Percentiles rank a stretch among this genome's conserved stretches.
Evolutionary conservation across 2,888 invertebrate genomes (phyloP).

Genomic region (Xylota segnis): DNA sequence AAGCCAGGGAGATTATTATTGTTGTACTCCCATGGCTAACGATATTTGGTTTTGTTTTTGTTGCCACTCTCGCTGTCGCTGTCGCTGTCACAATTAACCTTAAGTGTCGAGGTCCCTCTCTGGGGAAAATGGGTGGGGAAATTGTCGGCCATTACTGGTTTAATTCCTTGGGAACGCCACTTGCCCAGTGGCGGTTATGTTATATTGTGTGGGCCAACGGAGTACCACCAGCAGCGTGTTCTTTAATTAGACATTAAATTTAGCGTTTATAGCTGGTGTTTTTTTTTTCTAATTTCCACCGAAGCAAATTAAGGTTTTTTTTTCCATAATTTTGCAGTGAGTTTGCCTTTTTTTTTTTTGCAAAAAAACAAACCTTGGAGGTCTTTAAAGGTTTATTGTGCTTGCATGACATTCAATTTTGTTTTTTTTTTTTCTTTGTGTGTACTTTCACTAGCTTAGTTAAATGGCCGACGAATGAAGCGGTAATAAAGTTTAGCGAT

Average conservation of each 20-base stretch:
- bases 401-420: conserved; percentile 15
- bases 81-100: conserved; percentile 42
- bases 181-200: not conserved
- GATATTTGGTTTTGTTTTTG: conserved; percentile 17
- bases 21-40: conserved; percentile 6
- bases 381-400: conserved; percentile 19
- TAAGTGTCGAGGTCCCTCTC: conserved; percentile 3
- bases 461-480: not conserved
- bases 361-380: not conserved
- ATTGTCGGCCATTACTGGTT: conserved; percentile 28
- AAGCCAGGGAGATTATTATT: conserved; percentile 5
- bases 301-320: conserved; percentile 32
- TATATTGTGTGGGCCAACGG: conserved; percentile 14
- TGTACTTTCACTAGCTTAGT: conserved; percentile 33
- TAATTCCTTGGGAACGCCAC: conserved; percentile 28
- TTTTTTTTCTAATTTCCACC: conserved; percentile 14
- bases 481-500: conserved; percentile 16
- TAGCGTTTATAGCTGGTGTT: conserved; percentile 15
- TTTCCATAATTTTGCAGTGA: not conserved
- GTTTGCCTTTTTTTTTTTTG: not conserved
- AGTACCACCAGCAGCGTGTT: conserved; percentile 7
- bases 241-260: conserved; percentile 51
- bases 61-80: not conserved
- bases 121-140: not conserved
- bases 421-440: not conserved